Percentiles rank a stretch among this genome's conserved stretches.
Evolutionary conservation across 2,888 invertebrate genomes (phyloP).

Genomic region (Cephalotes varians): DNA sequence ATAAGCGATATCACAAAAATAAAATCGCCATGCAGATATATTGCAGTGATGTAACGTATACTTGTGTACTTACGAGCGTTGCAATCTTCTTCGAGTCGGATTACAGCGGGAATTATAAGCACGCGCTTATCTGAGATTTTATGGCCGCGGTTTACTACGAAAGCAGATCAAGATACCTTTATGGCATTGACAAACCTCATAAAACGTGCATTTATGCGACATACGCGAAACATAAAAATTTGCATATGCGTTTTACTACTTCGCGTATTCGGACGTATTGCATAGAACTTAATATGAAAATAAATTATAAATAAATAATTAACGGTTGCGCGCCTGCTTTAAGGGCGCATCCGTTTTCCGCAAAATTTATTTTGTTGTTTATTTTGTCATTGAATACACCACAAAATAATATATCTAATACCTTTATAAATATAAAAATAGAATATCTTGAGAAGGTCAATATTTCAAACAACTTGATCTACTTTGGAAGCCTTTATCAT

Average conservation of each 20-base stretch:
- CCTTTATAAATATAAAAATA: background rate
- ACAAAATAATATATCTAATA: background rate
- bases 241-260: background rate
- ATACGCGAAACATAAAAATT: constrained; percentile 11
- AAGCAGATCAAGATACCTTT: constrained; percentile 42
- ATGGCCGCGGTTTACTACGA: constrained; percentile 25
- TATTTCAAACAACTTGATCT: background rate
- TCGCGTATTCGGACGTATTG: background rate
- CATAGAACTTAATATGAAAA: background rate
- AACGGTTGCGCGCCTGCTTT: background rate
- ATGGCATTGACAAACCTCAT: constrained; percentile 38
- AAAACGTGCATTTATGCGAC: constrained; percentile 26
- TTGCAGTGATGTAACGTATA: constrained; percentile 15
- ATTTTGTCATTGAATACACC: background rate
- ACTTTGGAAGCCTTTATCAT: background rate
- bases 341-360: background rate
- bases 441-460: background rate
- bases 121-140: constrained; percentile 39
- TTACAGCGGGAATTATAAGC: constrained; percentile 38
- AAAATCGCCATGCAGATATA: constrained; percentile 14
- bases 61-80: constrained; percentile 27
- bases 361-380: constrained; percentile 1
- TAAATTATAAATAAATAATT: constrained; percentile 16
- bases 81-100: constrained; percentile 31
- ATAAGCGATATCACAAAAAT: background rate